Evolutionary conservation across 2,888 invertebrate species (phyloP), one percentile per base, ranked within the genome.

Genomic region (Synergus gifuensis): DNA sequence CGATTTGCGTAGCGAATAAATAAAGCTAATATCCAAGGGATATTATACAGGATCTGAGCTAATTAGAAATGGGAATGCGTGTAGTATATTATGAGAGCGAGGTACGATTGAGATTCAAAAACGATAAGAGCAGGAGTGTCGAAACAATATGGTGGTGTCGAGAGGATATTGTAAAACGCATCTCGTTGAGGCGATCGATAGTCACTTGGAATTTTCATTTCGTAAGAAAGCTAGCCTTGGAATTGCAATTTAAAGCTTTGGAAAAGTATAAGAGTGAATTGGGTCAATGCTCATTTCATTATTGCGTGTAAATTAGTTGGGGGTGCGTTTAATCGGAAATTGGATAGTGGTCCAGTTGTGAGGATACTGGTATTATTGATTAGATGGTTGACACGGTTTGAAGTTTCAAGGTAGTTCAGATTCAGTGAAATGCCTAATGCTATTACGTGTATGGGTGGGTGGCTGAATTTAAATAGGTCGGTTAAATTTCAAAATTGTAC

Each of bases 291-390:
- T 54, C 49, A 69, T 69, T 69, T 69, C 9, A 69, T 22, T 49
- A 69, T 69, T 69, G 69, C 49, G 46, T 36, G 22, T 46, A 69
- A 46, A 46, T 69, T 69, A 69, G 49, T 69, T 36, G 46, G 49
- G 36, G 69, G 28, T 69, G 49, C 49, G 69, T 69, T 69, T 28
- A 69, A 22, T 69, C 69, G 49, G 69, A 69, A 69, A 69, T 46
- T 69, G 69, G 69, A 69, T 69, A 49, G 69, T 69, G 49, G 69
- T 69, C 69, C 69, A 69, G 49, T 49, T 49, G 12, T 28, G 36
- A 49, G 69, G 36, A 36, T 49, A 54, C 69, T 49, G 16, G 4
- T 69, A n/a, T 22, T 69, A 69, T 69, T 69, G 49, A 69, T 69
- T 69, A 69, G 49, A 49, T 22, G 49, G 49, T n/a, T 49, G 69